Evolutionary conservation across 2,113 vertebrate species (phyloP), one percentile per base, ranked within the genome.

Genomic region (Paradoxurus hermaphroditus): DNA sequence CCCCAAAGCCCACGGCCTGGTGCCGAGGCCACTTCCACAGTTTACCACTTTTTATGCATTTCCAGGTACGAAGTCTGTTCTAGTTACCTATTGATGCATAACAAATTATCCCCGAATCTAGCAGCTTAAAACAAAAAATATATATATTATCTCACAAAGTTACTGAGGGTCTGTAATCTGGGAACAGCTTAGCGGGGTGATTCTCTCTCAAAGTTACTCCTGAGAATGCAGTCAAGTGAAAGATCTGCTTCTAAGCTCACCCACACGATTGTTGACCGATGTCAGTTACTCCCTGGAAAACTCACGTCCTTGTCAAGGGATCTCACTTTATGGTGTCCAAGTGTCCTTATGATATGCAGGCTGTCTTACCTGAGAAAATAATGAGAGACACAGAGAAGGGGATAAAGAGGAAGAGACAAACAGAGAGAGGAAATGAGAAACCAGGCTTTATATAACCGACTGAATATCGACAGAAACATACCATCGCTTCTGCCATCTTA

Each of bases 311-410:
- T 51, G 75, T 18, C 46, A 34, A n/a, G 31, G 31, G 29, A 14
- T 15, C 31, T 36, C 21, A 15, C 8, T 11, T 0, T 9, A 1
- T 0, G 2, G 19, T 2, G 83, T 31, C 39, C 0, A 2, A 25
- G 62, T 1, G 7, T 25, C 41, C 44, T 27, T 34, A n/a, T 2
- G 4, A n/a, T 11, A 2, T 2, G 13, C n/a, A 27, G n/a, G 34
- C 63, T 27, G 31, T 6, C 13, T n/a, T 2, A 16, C 44, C 1
- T 5, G 12, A 16, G 83, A 67, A 67, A 18, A 68, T n/a, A 13
- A 7, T 27, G 44, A 36, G 18, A 19, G 36, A 34, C 5, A 8
- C 16, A 34, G 19, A 67, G 39, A 2, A 46, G 15, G 44, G 41
- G 27, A 46, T 29, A 18, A 15, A 77, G 14, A 23, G 56, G 21